These are phyloP conservation scores for Limnephilus lunatus DNA, from an alignment of 2,888 invertebrate genomes.

Conservation along the genomic window DNA sequence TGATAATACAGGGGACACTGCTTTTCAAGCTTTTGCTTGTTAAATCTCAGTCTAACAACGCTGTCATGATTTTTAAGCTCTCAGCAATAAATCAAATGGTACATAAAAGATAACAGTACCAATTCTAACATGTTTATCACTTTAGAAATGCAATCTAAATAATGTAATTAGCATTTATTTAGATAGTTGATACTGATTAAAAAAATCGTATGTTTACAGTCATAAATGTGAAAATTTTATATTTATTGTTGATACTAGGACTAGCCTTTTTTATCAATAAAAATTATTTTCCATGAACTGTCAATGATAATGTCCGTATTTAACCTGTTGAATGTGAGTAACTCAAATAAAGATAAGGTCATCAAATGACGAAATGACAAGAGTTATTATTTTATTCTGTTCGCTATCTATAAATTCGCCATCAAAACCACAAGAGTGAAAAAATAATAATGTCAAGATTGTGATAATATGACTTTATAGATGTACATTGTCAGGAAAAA, in stretches of 20 bases:
- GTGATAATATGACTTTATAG: neutral
- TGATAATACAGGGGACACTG: too few species aligned
- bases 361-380: neutral
- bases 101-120: neutral
- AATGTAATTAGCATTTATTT: neutral
- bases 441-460: neutral
- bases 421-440: neutral
- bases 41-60: neutral
- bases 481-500: neutral
- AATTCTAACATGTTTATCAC: neutral
- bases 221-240: neutral
- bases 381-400: neutral
- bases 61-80: neutral
- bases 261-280: neutral
- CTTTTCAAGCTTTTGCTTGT: neutral
- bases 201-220: neutral
- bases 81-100: neutral
- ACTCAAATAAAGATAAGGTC: neutral
- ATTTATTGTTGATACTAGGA: neutral
- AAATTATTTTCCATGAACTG: neutral
- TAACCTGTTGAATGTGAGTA: neutral
- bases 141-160: neutral
- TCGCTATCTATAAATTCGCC: neutral
- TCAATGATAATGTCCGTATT: neutral
- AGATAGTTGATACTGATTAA: neutral